Evolutionary conservation across 1,140 invertebrate genomes (phyloP), one percentile per base, ranked within the genome.

Genomic region (Papilio polytes): DNA sequence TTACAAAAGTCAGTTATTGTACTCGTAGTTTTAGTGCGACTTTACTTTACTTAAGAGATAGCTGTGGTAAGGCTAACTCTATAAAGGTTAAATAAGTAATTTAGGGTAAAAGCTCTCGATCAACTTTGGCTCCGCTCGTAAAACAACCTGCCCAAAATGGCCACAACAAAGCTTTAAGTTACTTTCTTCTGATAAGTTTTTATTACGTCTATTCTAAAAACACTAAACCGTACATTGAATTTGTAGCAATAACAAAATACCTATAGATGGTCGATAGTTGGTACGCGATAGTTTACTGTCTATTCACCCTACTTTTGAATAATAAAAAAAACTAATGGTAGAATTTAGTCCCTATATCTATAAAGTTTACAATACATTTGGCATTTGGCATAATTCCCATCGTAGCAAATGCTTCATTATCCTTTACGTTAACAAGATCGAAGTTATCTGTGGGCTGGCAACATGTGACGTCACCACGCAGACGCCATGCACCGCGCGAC

Each of bases 401-500:
- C n/a, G 6, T 66, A 12, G 12, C 31, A 66, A 15, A 3, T 15
- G 2, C 4, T 36, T 13, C 2, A 10, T 26, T 59, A 26, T 31
- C 63, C 63, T 66, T 31, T 31, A 36, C 20, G 12, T 66, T 15
- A 66, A 66, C 26, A 22, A n/a, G n/a, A 46, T 74, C 72, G 9
- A 44, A 10, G 20, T 74, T 10, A 44, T 44, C 41, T 44, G 41
- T 46, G 26, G n/a, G 18, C 18, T 36, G 15, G 70, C 26, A 72
- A 41, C 6, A 41, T n/a, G 72, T 74, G 72, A 74, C 72, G 72
- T 74, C 72, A 73, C 6, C 72, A 12, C 13, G 70, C 72, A 74
- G 72, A 20, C 72, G 72, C 36, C 41, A 46, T 74, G 72, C 72
- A 74, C 36, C 72, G 72, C 72, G 41, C 72, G 72, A 74, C 72